These are phyloP conservation scores for Drosophila sp. DNA, from an alignment of 1,140 invertebrate species.

Conservation along the genomic window DNA sequence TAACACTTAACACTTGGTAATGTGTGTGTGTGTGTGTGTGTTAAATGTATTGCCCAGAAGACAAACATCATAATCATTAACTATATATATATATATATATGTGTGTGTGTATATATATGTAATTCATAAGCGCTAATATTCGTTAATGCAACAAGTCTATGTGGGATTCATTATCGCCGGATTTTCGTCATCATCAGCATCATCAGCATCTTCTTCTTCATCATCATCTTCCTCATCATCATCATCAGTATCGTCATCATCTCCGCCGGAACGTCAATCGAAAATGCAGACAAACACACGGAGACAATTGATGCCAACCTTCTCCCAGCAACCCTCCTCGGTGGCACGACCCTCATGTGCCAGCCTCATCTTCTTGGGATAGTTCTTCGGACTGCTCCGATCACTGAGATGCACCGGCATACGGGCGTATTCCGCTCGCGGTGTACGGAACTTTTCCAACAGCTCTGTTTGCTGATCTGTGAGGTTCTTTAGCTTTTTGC, in stretches of 20 bases:
- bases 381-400: slow-evolving; percentile 82
- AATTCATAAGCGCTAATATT: slow-evolving; percentile 81
- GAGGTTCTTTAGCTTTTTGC: slow-evolving; percentile 80
- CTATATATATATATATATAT: slow-evolving; percentile 53
- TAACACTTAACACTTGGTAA: slow-evolving; percentile 53
- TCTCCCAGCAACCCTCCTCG: slow-evolving; percentile 80
- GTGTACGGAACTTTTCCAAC: slow-evolving; percentile 78
- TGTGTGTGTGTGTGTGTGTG: slow-evolving; percentile 21
- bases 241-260: neutral
- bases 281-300: slow-evolving; percentile 83
- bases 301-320: slow-evolving; percentile 78
- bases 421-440: slow-evolving; percentile 76
- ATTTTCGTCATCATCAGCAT: neutral
- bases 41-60: slow-evolving; percentile 46
- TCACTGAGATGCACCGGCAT: slow-evolving; percentile 84
- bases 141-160: slow-evolving; percentile 81
- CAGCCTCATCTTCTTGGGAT: slow-evolving; percentile 82
- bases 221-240: neutral
- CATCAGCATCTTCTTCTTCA: neutral
- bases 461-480: slow-evolving; percentile 79
- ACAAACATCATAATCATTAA: slow-evolving; percentile 70
- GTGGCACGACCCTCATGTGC: slow-evolving; percentile 61
- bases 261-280: slow-evolving; percentile 60
- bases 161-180: slow-evolving; percentile 35
- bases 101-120: slow-evolving; percentile 66